Conservation (phyloP, 2,113 vertebrate species). For the Phainopepla nitens region DNA sequence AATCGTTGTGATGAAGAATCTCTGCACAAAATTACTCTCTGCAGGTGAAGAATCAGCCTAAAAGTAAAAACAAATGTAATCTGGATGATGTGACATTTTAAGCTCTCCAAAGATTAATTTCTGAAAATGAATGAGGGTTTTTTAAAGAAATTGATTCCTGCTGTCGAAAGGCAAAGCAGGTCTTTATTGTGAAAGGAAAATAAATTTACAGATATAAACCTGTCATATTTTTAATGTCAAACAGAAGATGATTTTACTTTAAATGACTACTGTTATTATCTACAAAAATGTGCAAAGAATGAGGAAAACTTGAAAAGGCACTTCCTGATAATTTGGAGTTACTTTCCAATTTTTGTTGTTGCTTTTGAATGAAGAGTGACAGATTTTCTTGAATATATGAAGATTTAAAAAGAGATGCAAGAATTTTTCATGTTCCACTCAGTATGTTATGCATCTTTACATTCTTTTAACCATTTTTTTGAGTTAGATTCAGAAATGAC, state of each 20-base stretch:
- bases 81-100: neutral
- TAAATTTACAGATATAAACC: neutral
- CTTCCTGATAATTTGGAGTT: neutral
- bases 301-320: neutral
- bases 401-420: neutral
- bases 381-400: neutral
- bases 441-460: neutral
- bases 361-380: neutral
- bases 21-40: neutral
- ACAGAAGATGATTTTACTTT: neutral
- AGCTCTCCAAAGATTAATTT: neutral
- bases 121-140: rapidly evolving
- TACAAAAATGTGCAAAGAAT: neutral
- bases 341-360: neutral
- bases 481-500: neutral
- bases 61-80: neutral
- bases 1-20: neutral
- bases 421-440: neutral
- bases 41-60: neutral
- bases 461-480: neutral
- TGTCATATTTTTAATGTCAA: neutral
- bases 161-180: neutral
- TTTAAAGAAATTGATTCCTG: neutral
- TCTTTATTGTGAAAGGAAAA: neutral
- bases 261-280: neutral